Evolutionary conservation across 2,797 vertebrate species (phyloP), one percentile per base, ranked within the genome.

Genomic region (Triplophysa bombifrons): DNA sequence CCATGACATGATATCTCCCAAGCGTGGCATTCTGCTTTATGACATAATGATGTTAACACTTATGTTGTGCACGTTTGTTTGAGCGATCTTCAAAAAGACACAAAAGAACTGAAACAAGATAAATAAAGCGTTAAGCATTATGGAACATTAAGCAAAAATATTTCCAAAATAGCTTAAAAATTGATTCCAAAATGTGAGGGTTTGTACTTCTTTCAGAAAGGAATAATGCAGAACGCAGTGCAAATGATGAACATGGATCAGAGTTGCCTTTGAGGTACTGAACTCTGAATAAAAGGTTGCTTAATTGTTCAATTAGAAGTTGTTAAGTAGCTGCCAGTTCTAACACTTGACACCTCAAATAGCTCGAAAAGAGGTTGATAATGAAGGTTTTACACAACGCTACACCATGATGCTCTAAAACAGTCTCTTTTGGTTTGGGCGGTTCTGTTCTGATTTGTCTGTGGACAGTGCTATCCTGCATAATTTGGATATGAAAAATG

Each of bases 11-110:
- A 85, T 80, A 84, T 74, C 66, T 78, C 61, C 46, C 73, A 79
- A 74, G 83, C 74, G 56, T 75, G 74, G 61, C 74, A 75, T 67
- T 84, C 20, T 74, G 80, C 79, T 84, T 83, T 72, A 72, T 84
- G 84, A 79, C 53, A 72, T 58, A 56, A 74, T 74, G 74, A 81
- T 74, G 65, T 69, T 48, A 70, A 66, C 48, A 64, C 61, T 27
- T 74, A 72, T 50, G 51, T 41, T 41, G 50, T 65, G 48, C 53
- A 58, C 41, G 9, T 81, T 83, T 82, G 61, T 68, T 64, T 82
- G 65, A 56, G 51, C 60, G 66, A 74, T 76, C 63, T 78, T 76
- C 58, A 76, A 74, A 84, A 80, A 12, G 27, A 53, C 53, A 69
- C 46, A 80, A 46, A 74, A 44, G 46, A 76, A 48, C 65, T 68